Conservation (phyloP, 2,113 vertebrate genomes). For the Pomatorhinus ruficollis region DNA sequence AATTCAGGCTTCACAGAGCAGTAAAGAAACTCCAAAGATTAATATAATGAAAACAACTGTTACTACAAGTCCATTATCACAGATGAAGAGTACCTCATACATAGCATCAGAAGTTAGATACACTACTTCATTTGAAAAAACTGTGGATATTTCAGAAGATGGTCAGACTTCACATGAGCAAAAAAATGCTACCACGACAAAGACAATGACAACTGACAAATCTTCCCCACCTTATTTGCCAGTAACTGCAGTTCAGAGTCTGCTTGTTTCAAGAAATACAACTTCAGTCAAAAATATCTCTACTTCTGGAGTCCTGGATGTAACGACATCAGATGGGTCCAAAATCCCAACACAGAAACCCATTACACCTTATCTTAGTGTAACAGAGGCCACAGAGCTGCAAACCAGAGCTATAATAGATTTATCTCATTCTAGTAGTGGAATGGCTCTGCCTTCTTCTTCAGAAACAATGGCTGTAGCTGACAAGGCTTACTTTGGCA, state of each 20-base stretch:
- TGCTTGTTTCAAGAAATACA: not conserved
- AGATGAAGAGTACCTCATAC: not conserved
- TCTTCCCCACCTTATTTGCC: not conserved
- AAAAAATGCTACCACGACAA: not conserved
- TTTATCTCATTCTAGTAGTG: not conserved
- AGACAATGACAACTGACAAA: not conserved
- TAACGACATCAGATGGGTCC: not conserved
- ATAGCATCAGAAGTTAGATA: slow-evolving; percentile 31
- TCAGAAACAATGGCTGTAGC: not conserved
- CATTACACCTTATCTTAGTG: not conserved
- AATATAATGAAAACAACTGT: not conserved
- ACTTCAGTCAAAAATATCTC: slow-evolving; percentile 11
- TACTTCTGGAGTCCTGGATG: not conserved
- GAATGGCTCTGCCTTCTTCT: not conserved
- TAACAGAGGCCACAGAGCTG: slow-evolving; percentile 15
- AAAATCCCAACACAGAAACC: not conserved
- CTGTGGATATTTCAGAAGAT: not conserved
- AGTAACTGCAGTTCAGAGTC: not conserved
- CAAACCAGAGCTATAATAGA: not conserved
- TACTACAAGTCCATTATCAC: not conserved
- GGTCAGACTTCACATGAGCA: not conserved
- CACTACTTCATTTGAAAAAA: slow-evolving; percentile 5
- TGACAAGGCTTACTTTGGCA: slow-evolving; percentile 50
- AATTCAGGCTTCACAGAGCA: not conserved
- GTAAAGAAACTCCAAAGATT: not conserved